Conservation (phyloP, 30 jellyfish, hydroid and myxozoan species). For the Cassiopea xamachana region DNA sequence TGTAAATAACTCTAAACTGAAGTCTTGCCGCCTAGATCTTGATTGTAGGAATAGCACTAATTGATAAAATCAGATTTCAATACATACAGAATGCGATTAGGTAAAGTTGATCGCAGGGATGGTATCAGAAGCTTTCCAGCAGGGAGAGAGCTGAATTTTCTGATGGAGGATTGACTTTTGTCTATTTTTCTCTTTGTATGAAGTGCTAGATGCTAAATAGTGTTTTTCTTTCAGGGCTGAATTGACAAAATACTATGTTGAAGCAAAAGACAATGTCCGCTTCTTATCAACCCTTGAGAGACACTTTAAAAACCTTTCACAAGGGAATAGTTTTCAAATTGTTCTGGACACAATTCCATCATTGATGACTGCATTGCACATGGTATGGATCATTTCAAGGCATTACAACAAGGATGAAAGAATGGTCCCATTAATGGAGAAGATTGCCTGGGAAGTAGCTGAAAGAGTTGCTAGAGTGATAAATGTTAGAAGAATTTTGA, state of each 20-base stretch:
- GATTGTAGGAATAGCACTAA: too few species aligned
- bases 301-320: conserved; percentile 89
- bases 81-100: too few species aligned
- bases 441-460: conserved; percentile 99
- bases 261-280: conserved; percentile 96
- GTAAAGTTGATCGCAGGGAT: too few species aligned
- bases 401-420: conserved; percentile 98
- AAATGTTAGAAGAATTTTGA: conserved; percentile 74
- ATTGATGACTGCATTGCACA: conserved; percentile 95
- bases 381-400: conserved; percentile 98
- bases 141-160: too few species aligned
- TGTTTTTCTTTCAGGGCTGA: conserved; percentile 66
- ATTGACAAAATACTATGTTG: conserved; percentile 87
- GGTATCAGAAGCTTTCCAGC: too few species aligned
- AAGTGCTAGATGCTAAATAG: background rate
- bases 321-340: conserved; percentile 95
- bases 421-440: conserved; percentile 98
- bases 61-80: too few species aligned
- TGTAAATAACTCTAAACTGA: too few species aligned
- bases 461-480: conserved; percentile 92
- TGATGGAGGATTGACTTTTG: too few species aligned
- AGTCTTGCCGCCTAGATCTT: too few species aligned
- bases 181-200: background rate
- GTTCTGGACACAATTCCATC: conserved; percentile 96
- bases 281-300: conserved; percentile 95